phyloP scores from a whole-genome alignment of 2,888 invertebrate species.

The Ochropacha duplaris region DNA sequence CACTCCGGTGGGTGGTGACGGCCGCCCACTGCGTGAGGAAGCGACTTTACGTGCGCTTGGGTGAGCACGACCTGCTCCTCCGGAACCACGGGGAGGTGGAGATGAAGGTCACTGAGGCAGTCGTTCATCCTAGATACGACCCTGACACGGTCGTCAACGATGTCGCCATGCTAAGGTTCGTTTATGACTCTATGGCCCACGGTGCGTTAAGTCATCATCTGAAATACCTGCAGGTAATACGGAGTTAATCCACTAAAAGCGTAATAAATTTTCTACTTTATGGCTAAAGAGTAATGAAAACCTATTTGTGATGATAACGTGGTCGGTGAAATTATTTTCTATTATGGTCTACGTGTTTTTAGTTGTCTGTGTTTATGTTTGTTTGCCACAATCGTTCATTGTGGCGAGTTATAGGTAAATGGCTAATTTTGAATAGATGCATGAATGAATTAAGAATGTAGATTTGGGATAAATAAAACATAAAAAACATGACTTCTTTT shows the following conservation, averaged over 20 bases:
- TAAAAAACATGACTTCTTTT: too few relatives aligned
- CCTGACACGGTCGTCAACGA: slow-evolving; percentile 96
- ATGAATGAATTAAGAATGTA: too few relatives aligned
- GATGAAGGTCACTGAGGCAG: slow-evolving; percentile 87
- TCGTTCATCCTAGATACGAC: slow-evolving; percentile 93
- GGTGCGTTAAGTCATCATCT: not conserved
- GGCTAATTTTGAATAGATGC: too few relatives aligned
- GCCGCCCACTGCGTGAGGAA: slow-evolving; percentile 94
- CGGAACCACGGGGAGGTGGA: slow-evolving; percentile 90
- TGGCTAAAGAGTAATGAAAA: not conserved
- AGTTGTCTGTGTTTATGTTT: not conserved
- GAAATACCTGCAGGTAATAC: not conserved
- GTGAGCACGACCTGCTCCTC: slow-evolving; percentile 91
- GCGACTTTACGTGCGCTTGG: slow-evolving; percentile 90
- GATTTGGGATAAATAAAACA: too few relatives aligned
- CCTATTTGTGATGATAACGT: not conserved
- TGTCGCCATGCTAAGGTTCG: slow-evolving; percentile 90
- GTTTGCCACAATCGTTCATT: not conserved
- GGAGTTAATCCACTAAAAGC: not conserved
- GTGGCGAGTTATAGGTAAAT: not conserved
- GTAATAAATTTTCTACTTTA: not conserved
- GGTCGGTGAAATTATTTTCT: not conserved
- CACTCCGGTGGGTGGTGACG: slow-evolving; percentile 92
- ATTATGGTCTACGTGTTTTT: not conserved
- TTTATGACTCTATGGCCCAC: not conserved